A percentile compares a stretch with the other conserved stretches of the same genome.
phyloP scores from a whole-genome alignment of 1,140 invertebrate species.

The Anoplophora glabripennis region DNA sequence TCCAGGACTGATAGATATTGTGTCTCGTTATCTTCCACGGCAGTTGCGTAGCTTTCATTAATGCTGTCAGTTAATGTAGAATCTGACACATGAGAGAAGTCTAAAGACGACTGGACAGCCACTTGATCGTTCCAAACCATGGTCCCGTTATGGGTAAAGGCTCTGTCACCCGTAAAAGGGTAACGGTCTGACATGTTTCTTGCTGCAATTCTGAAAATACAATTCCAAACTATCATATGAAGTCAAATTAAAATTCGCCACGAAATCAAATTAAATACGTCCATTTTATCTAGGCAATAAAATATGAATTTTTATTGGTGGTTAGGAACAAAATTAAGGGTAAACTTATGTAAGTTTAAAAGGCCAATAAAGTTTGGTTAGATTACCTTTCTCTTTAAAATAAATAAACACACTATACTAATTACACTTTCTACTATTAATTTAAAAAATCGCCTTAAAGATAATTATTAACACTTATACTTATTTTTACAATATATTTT shows the following conservation, averaged over 20 bases:
- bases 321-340: no score
- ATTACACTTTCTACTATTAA: no score
- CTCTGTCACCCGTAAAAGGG: slow-evolving; percentile 10
- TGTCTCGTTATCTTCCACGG: slow-evolving; percentile 33
- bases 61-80: slow-evolving; percentile 28
- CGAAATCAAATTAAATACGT: no score
- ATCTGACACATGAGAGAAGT: slow-evolving; percentile 20
- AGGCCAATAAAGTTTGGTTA: no score
- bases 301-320: no score
- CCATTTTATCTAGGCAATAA: no score
- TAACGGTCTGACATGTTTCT: slow-evolving; percentile 15
- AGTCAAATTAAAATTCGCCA: background rate
- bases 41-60: slow-evolving; percentile 36
- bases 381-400: no score
- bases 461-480: no score
- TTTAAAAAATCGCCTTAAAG: no score
- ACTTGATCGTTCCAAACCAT: slow-evolving; percentile 13
- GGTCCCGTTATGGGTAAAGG: slow-evolving; percentile 4
- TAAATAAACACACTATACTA: no score
- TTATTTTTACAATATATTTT: no score
- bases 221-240: background rate
- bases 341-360: no score
- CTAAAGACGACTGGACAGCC: slow-evolving; percentile 4
- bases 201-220: slow-evolving; percentile 1
- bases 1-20: slow-evolving; percentile 42